A percentile compares a stretch with the other conserved stretches of the same genome.
These are phyloP conservation scores for Neodon shergylaensis DNA, from an alignment of 2,113 vertebrate genomes.

Conservation along the genomic window DNA sequence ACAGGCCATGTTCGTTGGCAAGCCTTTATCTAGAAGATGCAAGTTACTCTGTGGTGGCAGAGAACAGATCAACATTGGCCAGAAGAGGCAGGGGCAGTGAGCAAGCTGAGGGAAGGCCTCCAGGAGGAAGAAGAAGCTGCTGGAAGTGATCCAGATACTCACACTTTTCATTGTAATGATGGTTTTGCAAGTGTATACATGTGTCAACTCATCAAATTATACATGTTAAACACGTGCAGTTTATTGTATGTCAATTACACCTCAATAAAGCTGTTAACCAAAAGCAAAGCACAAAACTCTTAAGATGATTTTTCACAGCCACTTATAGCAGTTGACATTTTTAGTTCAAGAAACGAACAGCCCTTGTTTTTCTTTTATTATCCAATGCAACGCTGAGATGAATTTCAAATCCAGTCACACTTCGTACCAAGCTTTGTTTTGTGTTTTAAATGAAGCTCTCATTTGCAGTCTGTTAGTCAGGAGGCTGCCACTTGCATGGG, in stretches of 20 bases:
- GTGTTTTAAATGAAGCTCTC: conserved; percentile 1
- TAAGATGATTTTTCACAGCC: conserved; percentile 16
- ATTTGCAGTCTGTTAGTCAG: neutral
- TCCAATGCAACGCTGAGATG: neutral
- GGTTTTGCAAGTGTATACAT: neutral
- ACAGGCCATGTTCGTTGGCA: neutral
- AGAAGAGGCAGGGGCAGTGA: neutral
- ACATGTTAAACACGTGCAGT: neutral
- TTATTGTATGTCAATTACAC: conserved; percentile 3
- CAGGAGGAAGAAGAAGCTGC: neutral
- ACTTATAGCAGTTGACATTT: conserved; percentile 37
- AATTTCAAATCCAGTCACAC: conserved; percentile 61
- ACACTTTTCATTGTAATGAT: neutral
- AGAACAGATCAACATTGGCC: neutral
- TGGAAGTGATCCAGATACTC: neutral
- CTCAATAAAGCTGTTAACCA: conserved; percentile 51
- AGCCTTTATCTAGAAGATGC: neutral
- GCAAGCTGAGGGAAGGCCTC: neutral
- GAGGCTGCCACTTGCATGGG: neutral
- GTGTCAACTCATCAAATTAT: neutral
- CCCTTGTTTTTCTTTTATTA: conserved; percentile 47
- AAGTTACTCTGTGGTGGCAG: neutral
- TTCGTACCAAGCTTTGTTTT: neutral
- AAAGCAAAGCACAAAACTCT: neutral
- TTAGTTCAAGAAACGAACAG: conserved; percentile 57